Percentiles rank a stretch among this genome's conserved stretches.
Conservation (phyloP, 2,113 vertebrate species). For the Tylochromis polylepis region DNA sequence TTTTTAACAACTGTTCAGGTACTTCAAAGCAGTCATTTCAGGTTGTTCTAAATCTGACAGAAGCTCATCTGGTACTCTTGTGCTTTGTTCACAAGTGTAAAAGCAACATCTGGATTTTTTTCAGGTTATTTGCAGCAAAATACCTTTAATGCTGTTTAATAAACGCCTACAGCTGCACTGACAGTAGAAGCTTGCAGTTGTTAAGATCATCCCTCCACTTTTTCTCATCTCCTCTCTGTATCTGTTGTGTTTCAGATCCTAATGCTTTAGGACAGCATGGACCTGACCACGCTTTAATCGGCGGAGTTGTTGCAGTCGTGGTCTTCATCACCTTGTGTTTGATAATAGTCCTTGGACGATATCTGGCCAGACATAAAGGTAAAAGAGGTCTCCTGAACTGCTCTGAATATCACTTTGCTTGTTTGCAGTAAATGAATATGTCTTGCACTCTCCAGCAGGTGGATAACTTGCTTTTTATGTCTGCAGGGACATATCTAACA, state of each 20-base stretch:
- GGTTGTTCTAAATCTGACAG: conserved; percentile 19
- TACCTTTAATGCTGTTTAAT: neutral
- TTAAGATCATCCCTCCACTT: neutral
- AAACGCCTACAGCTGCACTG: neutral
- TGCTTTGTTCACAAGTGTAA: conserved; percentile 5
- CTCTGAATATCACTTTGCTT: neutral
- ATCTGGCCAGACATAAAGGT: conserved; percentile 99
- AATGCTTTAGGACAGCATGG: conserved; percentile 88
- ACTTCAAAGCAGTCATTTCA: conserved; percentile 12
- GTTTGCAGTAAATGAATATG: neutral
- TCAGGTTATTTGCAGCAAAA: neutral
- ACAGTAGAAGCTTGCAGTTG: neutral
- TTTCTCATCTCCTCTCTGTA: neutral
- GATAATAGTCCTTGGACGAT: conserved; percentile 95
- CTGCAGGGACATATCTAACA: conserved; percentile 94
- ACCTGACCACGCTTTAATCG: conserved; percentile 94
- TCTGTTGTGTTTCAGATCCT: conserved; percentile 78
- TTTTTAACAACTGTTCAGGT: neutral
- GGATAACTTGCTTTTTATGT: conserved; percentile 27
- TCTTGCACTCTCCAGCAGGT: neutral
- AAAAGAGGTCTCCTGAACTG: conserved; percentile 33
- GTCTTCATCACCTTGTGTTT: conserved; percentile 98
- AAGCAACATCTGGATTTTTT: conserved; percentile 9
- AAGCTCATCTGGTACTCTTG: conserved; percentile 24
- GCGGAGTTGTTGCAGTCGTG: conserved; percentile 96